Base-by-base conservation (phyloP, 2,797 vertebrate genomes). In the Anguilla anguilla region DNA sequence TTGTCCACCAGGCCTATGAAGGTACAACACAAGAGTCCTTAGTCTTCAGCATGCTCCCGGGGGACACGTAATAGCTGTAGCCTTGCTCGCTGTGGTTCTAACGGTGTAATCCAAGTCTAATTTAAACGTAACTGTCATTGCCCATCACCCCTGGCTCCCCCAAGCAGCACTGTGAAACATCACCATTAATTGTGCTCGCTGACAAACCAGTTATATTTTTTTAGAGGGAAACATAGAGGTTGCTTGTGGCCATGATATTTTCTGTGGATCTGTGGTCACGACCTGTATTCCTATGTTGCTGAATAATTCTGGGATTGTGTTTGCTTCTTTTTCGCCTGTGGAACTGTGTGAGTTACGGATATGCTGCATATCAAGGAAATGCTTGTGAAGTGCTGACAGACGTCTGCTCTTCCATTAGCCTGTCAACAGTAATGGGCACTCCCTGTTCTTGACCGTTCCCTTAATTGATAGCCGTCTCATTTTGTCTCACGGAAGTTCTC, bases 1-100 rank as follows among this genome's bases (percentile, higher is more conserved):
- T 99, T 0, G 97, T 98, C 22, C 99, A 99, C 89, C 97, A 98
- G 94, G 99, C 99, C 0, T 99, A 99, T 94, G 97, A 99, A 98
- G 99, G 99, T 99, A 82, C 9, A 25, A 3, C 6, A 43, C 17
- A 77, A 35, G 28, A 79, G 15, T 39, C 25, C 35, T 13, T 22
- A 17, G 3, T 35, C 17, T 46, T 79, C 74, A 43, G 39, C 3
- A 25, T 79, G 17, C 74, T 43, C 35, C 69, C 2, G 28, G 31
- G 9, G 67, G 31, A 22, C 74, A 43, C 46, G 13, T 22, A 22
- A 79, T 79, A 2, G 74, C 13, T 43, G 6, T 19, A 46, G 35
- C 22, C 17, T 79, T 82, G 22, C 46, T 51, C 79, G 51, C 39
- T 39, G 35, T 17, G 39, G 3, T 51, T 19, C 9, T 22, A 51